Base-by-base conservation (phyloP, 2,797 vertebrate genomes). In the Serranus cabrilla region DNA sequence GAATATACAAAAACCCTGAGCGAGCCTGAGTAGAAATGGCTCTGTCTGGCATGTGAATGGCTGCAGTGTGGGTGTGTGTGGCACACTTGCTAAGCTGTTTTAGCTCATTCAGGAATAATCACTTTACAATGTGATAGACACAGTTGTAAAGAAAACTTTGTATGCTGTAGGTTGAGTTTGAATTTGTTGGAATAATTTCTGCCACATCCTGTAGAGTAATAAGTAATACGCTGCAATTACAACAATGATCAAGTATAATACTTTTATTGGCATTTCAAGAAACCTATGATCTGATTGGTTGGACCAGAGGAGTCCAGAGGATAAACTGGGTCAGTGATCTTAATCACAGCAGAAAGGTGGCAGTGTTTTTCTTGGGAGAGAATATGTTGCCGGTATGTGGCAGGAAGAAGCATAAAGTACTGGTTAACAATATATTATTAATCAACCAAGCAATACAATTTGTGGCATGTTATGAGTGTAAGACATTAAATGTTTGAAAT, bases 41-140 rank as follows among this genome's bases (percentile, higher is more conserved):
- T 7, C 25, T 39, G 54, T 61, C 23, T 76, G 65, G 25, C 31
- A 52, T 65, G 42, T 77, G 60, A 82, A 54, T 66, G 69, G 73
- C 62, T 56, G 37, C 16, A 10, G 47, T 61, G 71, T 67, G 54
- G 65, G 61, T 64, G 78, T 65, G 60, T 65, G 55, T 50, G 50
- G 37, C 45, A 61, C 40, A 56, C 40, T 58, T 62, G 16, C 61
- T 72, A 40, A 78, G 67, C 66, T 60, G 51, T 79, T 69, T 67
- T 50, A 57, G 49, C 39, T 60, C 58, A 72, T 31, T 84, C 25
- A 77, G 54, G 56, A 77, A 61, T 27, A 60, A 27, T 65, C 60
- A 49, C 25, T 31, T 34, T 3, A 25, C 57, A 70, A 39, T 57
- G 23, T 12, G 25, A 58, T 5, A 42, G 57, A 64, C 40, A 37